Evolutionary conservation across 2,113 vertebrate species (phyloP).

Genomic region (Chloropsis cyanopogon): DNA sequence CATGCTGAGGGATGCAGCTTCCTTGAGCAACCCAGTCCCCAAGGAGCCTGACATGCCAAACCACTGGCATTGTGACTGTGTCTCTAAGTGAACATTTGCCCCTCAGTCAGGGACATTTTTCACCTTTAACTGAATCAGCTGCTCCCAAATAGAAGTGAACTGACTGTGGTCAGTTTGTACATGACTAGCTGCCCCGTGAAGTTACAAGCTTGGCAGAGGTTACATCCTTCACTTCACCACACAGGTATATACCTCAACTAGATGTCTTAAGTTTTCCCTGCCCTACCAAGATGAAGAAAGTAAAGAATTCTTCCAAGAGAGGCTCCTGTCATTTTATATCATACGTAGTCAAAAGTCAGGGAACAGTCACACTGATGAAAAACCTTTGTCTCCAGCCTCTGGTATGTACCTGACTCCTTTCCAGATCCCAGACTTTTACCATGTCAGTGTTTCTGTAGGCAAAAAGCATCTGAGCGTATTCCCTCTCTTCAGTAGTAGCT

Average conservation of each 20-base stretch:
- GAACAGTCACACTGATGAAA: neutral
- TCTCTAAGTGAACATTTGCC: neutral
- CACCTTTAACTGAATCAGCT: neutral
- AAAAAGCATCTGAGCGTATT: neutral
- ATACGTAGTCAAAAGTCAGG: neutral
- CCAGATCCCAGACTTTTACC: neutral
- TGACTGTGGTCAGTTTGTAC: neutral
- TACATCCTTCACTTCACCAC: neutral
- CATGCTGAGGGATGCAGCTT: neutral
- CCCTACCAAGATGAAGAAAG: neutral
- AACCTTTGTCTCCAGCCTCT: neutral
- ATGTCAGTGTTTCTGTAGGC: neutral
- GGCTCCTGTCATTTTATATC: neutral
- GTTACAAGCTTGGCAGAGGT: neutral
- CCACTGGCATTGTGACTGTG: neutral
- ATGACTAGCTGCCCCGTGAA: neutral
- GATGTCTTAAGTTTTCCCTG: neutral
- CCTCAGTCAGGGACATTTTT: neutral
- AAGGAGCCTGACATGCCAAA: fast-evolving
- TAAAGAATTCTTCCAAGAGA: neutral
- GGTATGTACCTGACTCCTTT: neutral
- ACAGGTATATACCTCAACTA: neutral
- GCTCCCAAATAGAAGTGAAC: neutral
- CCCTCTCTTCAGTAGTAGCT: neutral
- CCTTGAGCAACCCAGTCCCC: fast-evolving